phyloP scores from a whole-genome alignment of 2,113 vertebrate genomes.

The Cyprinodon brontotheroides region DNA sequence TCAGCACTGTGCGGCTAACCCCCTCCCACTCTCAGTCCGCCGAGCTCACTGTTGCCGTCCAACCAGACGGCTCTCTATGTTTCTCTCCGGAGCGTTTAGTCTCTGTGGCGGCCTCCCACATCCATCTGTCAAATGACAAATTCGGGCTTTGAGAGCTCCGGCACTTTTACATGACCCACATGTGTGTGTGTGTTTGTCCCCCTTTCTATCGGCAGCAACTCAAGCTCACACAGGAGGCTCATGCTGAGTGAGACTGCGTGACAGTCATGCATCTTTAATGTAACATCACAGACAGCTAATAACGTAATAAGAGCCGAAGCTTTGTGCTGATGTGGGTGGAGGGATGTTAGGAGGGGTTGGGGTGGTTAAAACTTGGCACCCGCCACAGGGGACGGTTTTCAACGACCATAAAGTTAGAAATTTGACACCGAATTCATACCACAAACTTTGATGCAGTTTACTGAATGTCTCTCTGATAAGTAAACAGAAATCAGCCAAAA shows the following conservation, averaged over 20 bases:
- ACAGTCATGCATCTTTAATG: constrained; percentile 81
- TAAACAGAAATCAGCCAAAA: neutral
- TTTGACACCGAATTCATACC: neutral
- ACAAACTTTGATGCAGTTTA: neutral
- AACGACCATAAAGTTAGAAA: neutral
- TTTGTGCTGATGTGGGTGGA: constrained; percentile 1
- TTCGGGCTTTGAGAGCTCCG: constrained; percentile 61
- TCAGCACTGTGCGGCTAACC: constrained; percentile 67
- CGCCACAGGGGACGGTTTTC: neutral
- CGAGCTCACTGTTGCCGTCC: constrained; percentile 48
- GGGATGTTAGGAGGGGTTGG: neutral
- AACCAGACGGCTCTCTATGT: constrained; percentile 58
- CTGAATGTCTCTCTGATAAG: no score
- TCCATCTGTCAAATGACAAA: constrained; percentile 80
- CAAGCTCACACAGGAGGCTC: constrained; percentile 43
- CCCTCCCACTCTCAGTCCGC: constrained; percentile 59
- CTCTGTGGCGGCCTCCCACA: constrained; percentile 79
- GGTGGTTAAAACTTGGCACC: constrained; percentile 12
- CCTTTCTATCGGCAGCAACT: constrained; percentile 32
- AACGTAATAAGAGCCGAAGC: constrained; percentile 73
- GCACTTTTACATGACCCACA: constrained; percentile 36
- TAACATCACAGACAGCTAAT: constrained; percentile 78
- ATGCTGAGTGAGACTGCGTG: constrained; percentile 74
- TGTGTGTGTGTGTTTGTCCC: constrained; percentile 31
- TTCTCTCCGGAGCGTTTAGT: constrained; percentile 74